phyloP scores from a whole-genome alignment of 1,140 invertebrate species.

The Pararge aegeria region DNA sequence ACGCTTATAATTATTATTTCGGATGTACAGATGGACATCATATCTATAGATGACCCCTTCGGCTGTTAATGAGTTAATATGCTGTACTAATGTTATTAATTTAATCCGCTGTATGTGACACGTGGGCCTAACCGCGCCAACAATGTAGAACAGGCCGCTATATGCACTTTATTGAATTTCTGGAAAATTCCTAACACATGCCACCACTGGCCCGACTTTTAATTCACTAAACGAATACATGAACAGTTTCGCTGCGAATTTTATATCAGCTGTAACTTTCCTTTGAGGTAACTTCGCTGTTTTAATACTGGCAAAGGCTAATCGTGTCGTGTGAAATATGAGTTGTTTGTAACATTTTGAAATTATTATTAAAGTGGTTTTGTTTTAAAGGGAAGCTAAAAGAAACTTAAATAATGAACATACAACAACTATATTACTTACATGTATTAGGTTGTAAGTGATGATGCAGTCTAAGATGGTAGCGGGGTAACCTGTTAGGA shows the following conservation, averaged over 20 bases:
- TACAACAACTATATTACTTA: too few species aligned
- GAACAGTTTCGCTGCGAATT: conserved; percentile 13
- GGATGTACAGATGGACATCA: too few species aligned
- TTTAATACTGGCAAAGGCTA: neutral
- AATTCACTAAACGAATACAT: conserved; percentile 41
- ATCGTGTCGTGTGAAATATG: neutral
- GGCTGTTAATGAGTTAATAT: too few species aligned
- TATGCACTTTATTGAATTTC: conserved; percentile 62
- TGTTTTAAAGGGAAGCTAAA: neutral
- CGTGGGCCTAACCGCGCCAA: conserved; percentile 24
- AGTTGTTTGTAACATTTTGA: neutral
- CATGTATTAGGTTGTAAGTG: too few species aligned
- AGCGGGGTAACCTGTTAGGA: too few species aligned
- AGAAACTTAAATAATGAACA: too few species aligned
- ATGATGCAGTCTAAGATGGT: too few species aligned
- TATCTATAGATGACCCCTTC: too few species aligned
- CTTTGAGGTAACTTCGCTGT: conserved; percentile 15
- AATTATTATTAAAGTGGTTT: neutral
- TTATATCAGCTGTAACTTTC: conserved; percentile 6
- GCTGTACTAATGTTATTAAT: neutral
- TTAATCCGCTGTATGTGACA: neutral
- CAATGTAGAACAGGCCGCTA: conserved; percentile 39
- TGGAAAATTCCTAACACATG: conserved; percentile 57
- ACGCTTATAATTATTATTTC: too few species aligned
- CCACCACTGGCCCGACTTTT: conserved; percentile 38